Conservation (phyloP, 2,113 vertebrate genomes). For the Caranx ignobilis region DNA sequence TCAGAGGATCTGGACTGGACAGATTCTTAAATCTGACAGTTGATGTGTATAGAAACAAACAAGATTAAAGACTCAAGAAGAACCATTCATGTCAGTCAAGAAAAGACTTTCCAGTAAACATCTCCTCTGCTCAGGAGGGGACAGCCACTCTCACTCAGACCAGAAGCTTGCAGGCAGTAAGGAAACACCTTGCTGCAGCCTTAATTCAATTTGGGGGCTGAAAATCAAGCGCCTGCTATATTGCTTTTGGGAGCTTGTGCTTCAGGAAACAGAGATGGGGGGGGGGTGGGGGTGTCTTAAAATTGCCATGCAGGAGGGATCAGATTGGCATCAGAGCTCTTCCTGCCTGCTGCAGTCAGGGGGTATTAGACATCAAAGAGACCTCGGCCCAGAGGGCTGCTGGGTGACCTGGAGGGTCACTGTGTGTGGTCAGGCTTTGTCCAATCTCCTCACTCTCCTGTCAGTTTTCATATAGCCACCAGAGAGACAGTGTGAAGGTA, state of each 20-base stretch:
- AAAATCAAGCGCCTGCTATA: slow-evolving; percentile 37
- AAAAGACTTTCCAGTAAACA: too few relatives aligned
- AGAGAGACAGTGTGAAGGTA: neutral
- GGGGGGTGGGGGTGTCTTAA: slow-evolving; percentile 10
- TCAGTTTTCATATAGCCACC: slow-evolving; percentile 6
- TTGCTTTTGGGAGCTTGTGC: slow-evolving; percentile 7
- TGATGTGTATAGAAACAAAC: too few relatives aligned
- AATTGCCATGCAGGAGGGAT: slow-evolving; percentile 47
- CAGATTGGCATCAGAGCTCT: slow-evolving; percentile 57
- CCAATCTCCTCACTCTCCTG: slow-evolving; percentile 17
- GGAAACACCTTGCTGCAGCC: neutral
- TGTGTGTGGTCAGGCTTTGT: slow-evolving; percentile 51
- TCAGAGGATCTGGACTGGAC: too few relatives aligned
- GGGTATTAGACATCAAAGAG: slow-evolving; percentile 61
- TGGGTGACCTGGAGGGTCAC: slow-evolving; percentile 47
- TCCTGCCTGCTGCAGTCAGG: slow-evolving; percentile 50
- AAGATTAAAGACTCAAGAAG: too few relatives aligned
- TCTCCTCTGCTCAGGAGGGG: too few relatives aligned
- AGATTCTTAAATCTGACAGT: too few relatives aligned
- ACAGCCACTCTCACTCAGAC: too few relatives aligned
- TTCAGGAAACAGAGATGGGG: slow-evolving; percentile 40
- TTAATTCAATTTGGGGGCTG: slow-evolving; percentile 44
- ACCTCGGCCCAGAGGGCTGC: slow-evolving; percentile 32
- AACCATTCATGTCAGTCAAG: too few relatives aligned
- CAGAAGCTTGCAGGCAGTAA: neutral